Base-by-base conservation (phyloP, 2,888 invertebrate genomes). In the Athalia cordata region DNA sequence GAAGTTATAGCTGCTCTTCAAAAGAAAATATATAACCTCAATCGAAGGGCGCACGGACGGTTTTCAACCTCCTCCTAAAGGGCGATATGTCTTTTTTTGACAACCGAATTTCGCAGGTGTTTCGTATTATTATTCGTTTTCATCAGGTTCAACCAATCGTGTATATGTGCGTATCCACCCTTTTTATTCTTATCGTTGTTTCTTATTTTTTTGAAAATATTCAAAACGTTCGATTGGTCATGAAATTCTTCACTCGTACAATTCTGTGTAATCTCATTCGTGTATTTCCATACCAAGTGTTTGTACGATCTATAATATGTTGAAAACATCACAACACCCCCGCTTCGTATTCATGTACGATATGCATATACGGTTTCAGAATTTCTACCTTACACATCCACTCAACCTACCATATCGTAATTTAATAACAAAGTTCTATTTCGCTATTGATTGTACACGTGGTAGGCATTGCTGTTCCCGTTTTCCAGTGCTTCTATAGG, bases 101-200 rank as follows among this genome's bases (percentile, higher is more conserved):
- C 72, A 72, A 72, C 72, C 59, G 59, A 72, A 72, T 72, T 72
- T 59, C 72, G 72, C 72, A 72, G 59, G 72, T 72, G 72, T 47
- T 72, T 59, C 59, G 47, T 59, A 59, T 59, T n/a, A 57, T 45
- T 59, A 72, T n/a, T n/a, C 15, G 29, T 72, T 57, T 29, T 29
- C 29, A 29, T 29, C 29, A 29, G 29, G 29, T 29, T 29, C 29
- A 29, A 29, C 29, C 29, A 29, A 29, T 29, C 29, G 29, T 29
- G 2, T 29, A 29, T 2, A 29, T 29, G 29, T 2, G 29, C 29
- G 29, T 29, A 1, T 29, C 29, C 2, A 29, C 29, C 29, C 29
- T 29, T 29, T 29, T 29, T 29, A 29, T 29, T 29, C 29, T 29
- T 29, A 29, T 29, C 29, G 29, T 0, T 29, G 29, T 29, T 29